Evolutionary conservation across 2,113 vertebrate species (phyloP).

Genomic region (Brachyhypopomus gauderio): DNA sequence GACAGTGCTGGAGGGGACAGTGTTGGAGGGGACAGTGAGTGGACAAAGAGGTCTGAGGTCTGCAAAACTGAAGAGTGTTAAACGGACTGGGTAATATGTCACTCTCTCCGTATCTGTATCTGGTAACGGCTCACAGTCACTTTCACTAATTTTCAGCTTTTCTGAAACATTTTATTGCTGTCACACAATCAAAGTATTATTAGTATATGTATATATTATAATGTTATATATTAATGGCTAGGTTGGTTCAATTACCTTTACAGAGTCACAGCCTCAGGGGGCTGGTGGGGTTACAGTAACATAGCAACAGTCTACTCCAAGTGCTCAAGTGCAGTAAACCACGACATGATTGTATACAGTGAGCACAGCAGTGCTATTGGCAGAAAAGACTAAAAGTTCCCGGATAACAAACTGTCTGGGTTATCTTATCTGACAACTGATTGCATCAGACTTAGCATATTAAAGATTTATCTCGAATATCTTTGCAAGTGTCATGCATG

Average conservation of each 20-base stretch:
- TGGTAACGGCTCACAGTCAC: too few relatives aligned
- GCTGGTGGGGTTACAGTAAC: background rate
- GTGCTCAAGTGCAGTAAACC: too few relatives aligned
- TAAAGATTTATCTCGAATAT: background rate
- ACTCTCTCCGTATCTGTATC: too few relatives aligned
- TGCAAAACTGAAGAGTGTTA: background rate
- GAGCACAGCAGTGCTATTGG: background rate
- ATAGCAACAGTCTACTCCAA: background rate
- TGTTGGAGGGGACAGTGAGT: background rate
- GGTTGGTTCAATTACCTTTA: background rate
- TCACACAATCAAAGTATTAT: background rate
- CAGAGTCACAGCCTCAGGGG: background rate
- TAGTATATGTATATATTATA: too few relatives aligned
- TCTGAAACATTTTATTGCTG: background rate
- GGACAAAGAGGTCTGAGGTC: constrained; percentile 24
- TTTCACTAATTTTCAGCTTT: too few relatives aligned
- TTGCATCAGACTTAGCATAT: background rate
- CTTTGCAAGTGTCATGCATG: background rate
- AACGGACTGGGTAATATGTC: background rate
- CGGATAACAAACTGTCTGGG: background rate
- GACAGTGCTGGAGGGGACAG: background rate
- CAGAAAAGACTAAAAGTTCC: background rate
- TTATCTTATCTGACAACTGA: constrained; percentile 9
- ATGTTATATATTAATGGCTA: too few relatives aligned
- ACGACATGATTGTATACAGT: background rate